phyloP scores from a whole-genome alignment of 2,888 invertebrate species.

The Drosophila rellima region DNA sequence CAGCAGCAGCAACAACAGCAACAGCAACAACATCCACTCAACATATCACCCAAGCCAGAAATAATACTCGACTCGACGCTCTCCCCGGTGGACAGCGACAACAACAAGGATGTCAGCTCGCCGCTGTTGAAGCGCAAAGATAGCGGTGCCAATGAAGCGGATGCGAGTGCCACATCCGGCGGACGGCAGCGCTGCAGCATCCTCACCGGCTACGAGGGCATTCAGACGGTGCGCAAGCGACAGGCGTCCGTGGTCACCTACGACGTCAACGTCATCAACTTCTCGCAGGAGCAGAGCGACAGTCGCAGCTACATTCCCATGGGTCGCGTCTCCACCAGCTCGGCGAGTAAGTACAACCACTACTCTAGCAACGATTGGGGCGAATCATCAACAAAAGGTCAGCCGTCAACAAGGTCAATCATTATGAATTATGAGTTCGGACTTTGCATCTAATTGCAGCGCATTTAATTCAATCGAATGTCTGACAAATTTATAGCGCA shows the following conservation, averaged over 20 bases:
- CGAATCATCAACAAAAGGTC: conserved; percentile 22
- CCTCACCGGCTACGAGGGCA: conserved; percentile 82
- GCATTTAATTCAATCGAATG: not conserved
- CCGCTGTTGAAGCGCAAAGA: conserved; percentile 81
- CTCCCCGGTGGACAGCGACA: conserved; percentile 78
- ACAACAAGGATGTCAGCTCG: conserved; percentile 82
- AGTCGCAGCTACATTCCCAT: conserved; percentile 85
- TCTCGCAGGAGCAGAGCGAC: conserved; percentile 85
- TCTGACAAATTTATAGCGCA: not conserved
- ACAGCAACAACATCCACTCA: conserved; percentile 53
- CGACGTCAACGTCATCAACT: conserved; percentile 86
- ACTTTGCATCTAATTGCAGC: conserved; percentile 17
- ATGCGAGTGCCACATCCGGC: conserved; percentile 60
- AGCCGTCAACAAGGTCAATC: conserved; percentile 40
- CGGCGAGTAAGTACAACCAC: conserved; percentile 86
- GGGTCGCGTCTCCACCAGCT: conserved; percentile 85
- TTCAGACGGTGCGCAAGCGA: conserved; percentile 83
- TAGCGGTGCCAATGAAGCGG: conserved; percentile 68
- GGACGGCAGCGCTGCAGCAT: conserved; percentile 76
- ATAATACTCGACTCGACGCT: conserved; percentile 85
- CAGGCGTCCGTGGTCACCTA: conserved; percentile 86
- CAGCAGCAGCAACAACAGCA: conserved; percentile 36
- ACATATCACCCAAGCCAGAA: conserved; percentile 85
- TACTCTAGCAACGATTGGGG: not conserved
- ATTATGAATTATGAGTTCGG: conserved; percentile 9